Evolutionary conservation across 2,113 vertebrate species (phyloP).

Genomic region (Corythornis vintsioides): DNA sequence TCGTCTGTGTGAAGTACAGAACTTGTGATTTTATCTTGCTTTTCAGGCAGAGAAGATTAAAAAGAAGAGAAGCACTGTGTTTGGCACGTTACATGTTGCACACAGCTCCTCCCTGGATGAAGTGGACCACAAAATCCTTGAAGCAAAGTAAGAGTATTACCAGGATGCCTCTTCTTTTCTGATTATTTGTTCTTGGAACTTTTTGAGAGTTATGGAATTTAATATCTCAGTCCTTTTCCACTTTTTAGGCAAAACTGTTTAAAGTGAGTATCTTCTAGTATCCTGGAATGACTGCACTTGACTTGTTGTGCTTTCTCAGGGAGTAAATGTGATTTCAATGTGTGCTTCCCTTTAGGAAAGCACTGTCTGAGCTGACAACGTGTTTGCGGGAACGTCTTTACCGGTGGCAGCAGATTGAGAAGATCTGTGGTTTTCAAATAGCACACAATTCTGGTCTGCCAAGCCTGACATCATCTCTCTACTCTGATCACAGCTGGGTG

Average conservation of each 20-base stretch:
- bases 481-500: conserved; percentile 98
- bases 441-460: conserved; percentile 94
- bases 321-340: not conserved
- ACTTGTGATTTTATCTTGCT: not conserved
- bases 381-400: conserved; percentile 96
- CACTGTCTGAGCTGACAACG: conserved; percentile 93
- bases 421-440: conserved; percentile 95
- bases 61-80: conserved; percentile 94
- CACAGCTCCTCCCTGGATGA: conserved; percentile 98
- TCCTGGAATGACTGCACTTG: not conserved
- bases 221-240: not conserved
- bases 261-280: not conserved
- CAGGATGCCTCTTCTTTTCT: not conserved
- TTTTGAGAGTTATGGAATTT: not conserved
- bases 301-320: not conserved
- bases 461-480: conserved; percentile 92
- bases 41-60: conserved; percentile 98
- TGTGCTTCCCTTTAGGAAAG: conserved; percentile 81
- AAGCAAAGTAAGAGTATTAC: conserved; percentile 89
- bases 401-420: conserved; percentile 99
- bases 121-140: conserved; percentile 99
- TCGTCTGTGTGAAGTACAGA: not conserved
- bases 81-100: conserved; percentile 96
- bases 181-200: not conserved
- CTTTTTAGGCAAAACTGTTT: not conserved